These are phyloP conservation scores for Etheostoma nigrum DNA, from an alignment of 2,797 vertebrate genomes.

Conservation along the genomic window DNA sequence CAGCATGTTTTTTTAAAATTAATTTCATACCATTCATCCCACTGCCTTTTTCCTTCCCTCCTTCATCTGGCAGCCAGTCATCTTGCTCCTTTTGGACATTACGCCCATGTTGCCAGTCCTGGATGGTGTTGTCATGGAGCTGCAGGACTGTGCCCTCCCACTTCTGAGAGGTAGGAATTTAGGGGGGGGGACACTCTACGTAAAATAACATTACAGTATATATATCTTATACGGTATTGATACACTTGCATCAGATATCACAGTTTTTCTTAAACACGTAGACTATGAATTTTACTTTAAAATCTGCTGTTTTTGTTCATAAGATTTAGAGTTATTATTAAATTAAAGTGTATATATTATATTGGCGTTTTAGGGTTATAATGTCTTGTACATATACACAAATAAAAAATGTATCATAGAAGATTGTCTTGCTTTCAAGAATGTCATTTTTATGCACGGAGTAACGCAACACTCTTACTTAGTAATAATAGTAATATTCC, in stretches of 20 bases:
- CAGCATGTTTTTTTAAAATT: neutral
- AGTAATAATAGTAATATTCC: too few relatives aligned
- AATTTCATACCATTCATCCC: neutral
- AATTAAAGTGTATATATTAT: neutral
- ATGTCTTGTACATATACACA: neutral
- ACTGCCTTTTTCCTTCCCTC: neutral
- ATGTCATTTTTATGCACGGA: too few relatives aligned
- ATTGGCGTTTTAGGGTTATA: neutral
- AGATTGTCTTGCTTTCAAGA: neutral
- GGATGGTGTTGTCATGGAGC: conserved; percentile 96
- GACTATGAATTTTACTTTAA: neutral
- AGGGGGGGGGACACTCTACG: too few relatives aligned
- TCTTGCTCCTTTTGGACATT: conserved; percentile 93
- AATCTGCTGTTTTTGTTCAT: too few relatives aligned
- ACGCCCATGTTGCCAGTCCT: conserved; percentile 93
- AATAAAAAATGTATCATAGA: too few relatives aligned
- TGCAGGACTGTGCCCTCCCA: conserved; percentile 95
- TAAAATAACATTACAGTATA: neutral
- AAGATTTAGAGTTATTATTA: neutral
- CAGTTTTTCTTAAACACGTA: neutral
- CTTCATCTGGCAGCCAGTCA: conserved; percentile 84
- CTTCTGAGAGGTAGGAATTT: conserved; percentile 89
- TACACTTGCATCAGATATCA: neutral
- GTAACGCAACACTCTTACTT: too few relatives aligned
- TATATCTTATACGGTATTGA: neutral